Percentiles rank a stretch among this genome's conserved stretches.
Conservation (phyloP, 2,797 vertebrate genomes). For the Tamandua tetradactyla region DNA sequence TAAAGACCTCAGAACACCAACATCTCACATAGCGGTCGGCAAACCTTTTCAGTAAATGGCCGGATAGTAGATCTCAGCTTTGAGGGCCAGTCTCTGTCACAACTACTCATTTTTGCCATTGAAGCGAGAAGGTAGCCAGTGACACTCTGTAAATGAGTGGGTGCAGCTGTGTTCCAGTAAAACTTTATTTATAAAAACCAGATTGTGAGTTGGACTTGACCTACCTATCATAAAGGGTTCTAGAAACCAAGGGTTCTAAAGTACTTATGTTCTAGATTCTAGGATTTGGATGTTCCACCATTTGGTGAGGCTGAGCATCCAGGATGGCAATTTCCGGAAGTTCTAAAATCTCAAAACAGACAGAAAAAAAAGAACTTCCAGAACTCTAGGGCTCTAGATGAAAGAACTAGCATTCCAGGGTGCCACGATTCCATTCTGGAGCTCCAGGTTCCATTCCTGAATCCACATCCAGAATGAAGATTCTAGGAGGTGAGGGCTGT, state of each 20-base stretch:
- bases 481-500: background rate
- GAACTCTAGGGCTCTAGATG: background rate
- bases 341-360: background rate
- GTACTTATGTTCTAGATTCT: background rate
- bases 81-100: background rate
- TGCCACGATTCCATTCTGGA: background rate
- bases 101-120: background rate
- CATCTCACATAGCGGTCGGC: background rate
- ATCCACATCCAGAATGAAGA: background rate
- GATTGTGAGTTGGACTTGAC: background rate
- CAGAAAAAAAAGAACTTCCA: background rate
- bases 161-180: background rate
- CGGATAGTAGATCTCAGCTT: background rate
- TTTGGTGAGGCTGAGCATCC: background rate
- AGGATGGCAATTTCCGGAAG: background rate
- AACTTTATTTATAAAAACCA: conserved; percentile 19
- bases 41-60: background rate
- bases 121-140: background rate
- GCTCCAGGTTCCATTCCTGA: background rate
- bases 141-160: background rate
- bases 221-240: background rate
- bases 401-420: background rate
- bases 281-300: background rate
- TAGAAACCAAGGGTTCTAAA: background rate
- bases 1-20: background rate